Conservation (phyloP, 2,113 vertebrate species). For the Cnemophilus loriae region DNA sequence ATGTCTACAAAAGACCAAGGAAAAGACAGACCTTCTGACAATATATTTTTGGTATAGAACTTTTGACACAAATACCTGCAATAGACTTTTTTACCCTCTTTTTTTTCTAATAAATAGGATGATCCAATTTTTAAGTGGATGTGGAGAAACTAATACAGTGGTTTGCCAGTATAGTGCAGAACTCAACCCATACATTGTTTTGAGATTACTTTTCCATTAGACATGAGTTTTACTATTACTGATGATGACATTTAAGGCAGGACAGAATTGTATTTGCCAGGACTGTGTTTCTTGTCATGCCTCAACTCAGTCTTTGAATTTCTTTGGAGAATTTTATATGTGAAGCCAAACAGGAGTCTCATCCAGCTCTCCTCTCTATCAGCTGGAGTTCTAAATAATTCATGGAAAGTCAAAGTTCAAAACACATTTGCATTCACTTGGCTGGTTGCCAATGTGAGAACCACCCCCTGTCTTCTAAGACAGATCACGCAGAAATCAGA, state of each 20-base stretch:
- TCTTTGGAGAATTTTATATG: background rate
- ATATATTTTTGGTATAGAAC: background rate
- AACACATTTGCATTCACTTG: background rate
- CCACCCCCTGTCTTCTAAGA: background rate
- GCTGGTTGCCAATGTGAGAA: background rate
- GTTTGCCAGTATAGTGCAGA: background rate
- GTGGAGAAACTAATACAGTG: background rate
- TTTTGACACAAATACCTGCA: background rate
- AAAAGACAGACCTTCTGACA: background rate
- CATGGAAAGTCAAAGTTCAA: background rate
- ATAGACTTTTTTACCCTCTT: background rate
- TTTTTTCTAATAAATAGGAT: background rate
- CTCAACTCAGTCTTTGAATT: background rate
- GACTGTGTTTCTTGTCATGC: background rate
- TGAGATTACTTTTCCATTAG: background rate
- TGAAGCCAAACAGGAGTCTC: background rate
- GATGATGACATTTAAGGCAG: background rate
- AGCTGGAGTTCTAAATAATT: background rate
- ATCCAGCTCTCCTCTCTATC: background rate
- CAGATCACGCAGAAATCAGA: background rate
- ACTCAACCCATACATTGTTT: background rate
- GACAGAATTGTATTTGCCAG: background rate
- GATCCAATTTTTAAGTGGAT: background rate
- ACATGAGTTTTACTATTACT: background rate
- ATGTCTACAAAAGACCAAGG: background rate